phyloP scores from a whole-genome alignment of 2,888 invertebrate species.

The Orthosia cruda region DNA sequence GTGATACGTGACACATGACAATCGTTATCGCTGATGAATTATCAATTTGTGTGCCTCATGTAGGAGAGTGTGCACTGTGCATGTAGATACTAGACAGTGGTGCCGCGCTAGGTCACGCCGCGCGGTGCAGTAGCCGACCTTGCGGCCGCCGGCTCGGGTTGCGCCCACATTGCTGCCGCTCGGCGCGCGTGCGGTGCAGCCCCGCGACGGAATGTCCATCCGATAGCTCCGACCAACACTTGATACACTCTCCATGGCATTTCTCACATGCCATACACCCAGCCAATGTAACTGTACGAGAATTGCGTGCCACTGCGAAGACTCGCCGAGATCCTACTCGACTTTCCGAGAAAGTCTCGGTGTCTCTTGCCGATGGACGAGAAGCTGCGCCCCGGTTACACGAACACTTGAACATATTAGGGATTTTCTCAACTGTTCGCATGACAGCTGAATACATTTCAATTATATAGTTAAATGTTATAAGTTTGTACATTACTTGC shows the following conservation, averaged over 20 bases:
- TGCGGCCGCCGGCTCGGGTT: constrained; percentile 85
- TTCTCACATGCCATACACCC: constrained; percentile 81
- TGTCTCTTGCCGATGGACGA: constrained; percentile 39
- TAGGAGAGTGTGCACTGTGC: not conserved
- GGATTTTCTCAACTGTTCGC: constrained; percentile 19
- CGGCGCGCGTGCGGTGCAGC: constrained; percentile 88
- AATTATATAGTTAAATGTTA: constrained; percentile 24
- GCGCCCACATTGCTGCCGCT: constrained; percentile 88
- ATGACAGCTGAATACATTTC: constrained; percentile 10
- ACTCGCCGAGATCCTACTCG: constrained; percentile 60
- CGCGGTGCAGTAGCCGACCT: constrained; percentile 91
- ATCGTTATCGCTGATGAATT: no score
- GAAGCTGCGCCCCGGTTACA: constrained; percentile 27
- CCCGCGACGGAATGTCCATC: constrained; percentile 88
- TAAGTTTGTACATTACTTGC: constrained; percentile 12
- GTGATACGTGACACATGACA: no score
- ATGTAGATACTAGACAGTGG: not conserved
- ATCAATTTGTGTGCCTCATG: no score
- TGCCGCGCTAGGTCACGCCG: constrained; percentile 79
- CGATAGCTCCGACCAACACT: constrained; percentile 86
- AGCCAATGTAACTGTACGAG: constrained; percentile 81
- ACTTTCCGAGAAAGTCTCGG: constrained; percentile 63
- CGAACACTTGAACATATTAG: constrained; percentile 22
- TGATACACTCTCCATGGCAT: constrained; percentile 87
- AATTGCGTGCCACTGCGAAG: constrained; percentile 68